Evolutionary conservation across 1,140 invertebrate species (phyloP), one percentile per base, ranked within the genome.

Genomic region (Andrena cerasifolii): DNA sequence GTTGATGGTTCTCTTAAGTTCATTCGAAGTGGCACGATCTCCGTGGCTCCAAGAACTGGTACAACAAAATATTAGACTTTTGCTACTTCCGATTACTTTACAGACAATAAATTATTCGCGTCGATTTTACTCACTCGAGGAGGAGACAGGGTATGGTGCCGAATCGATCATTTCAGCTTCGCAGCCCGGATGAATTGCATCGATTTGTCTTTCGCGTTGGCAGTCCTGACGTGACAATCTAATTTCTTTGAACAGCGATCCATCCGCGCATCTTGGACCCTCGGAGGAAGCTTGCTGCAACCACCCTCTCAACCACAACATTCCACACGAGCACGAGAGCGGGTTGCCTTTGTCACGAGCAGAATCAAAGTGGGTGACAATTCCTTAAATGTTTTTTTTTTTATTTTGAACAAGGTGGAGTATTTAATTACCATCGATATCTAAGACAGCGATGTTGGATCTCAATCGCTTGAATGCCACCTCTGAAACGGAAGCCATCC

Each of bases 271-370:
- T 88, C 94, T 94, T 18, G 96, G 96, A 18, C 96, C 95, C 7
- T 95, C 94, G 8, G 94, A 93, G 10, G 95, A 94, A 0, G 95
- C 94, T 88, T 96, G 95, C 81, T 95, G 94, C 14, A 97, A 86
- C 96, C 96, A 97, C n/a, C 95, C 95, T 82, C 96, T 94, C 1
- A 97, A 90, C 97, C 97, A 97, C 28, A 96, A 92, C 90, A 97
- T 94, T 73, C 94, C 95, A 87, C 97, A 97, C 12, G 96, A 95
- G 89, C 97, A 97, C 14, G 95, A 93, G 51, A 98, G 91, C 12
- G 97, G 97, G 93, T 97, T 97, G 18, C 96, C 96, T 97, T 87
- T 51, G 8, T 28, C 14, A 63, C 18, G 73, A 77, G 72, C 47
- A n/a, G 10, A 76, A 49, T 18, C 0, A 2, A 26, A 21, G 63